A percentile compares a stretch with the other conserved stretches of the same genome.
phyloP scores from a whole-genome alignment of 2,888 invertebrate genomes.

The Parnassius smintheus region DNA sequence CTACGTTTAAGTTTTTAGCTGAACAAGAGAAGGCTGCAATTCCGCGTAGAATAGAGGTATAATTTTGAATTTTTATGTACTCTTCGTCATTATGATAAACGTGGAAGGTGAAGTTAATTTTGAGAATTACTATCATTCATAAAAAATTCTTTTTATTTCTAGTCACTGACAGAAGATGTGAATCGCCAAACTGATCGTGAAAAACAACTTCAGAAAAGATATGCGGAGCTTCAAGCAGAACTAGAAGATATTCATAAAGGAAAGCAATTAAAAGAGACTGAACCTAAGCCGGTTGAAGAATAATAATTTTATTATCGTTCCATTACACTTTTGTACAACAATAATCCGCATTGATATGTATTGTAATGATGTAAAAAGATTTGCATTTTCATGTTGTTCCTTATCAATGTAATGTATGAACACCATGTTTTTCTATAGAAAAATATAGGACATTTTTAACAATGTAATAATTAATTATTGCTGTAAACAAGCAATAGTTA shows the following conservation, averaged over 20 bases:
- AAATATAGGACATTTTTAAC: no score
- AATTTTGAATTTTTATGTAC: conserved; percentile 7
- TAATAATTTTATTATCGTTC: conserved; percentile 12
- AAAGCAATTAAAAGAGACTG: conserved; percentile 35
- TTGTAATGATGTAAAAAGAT: neutral
- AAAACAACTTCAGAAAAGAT: conserved; percentile 91
- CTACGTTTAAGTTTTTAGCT: conserved; percentile 94
- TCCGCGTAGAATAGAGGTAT: conserved; percentile 92
- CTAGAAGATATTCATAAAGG: conserved; percentile 71
- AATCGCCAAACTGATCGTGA: conserved; percentile 95
- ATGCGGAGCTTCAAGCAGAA: conserved; percentile 87
- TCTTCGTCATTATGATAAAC: neutral
- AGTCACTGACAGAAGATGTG: conserved; percentile 95
- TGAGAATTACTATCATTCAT: no score
- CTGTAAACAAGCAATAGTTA: no score
- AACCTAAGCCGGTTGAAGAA: conserved; percentile 17
- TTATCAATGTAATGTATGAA: no score
- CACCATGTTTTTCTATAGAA: no score
- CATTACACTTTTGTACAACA: conserved; percentile 10
- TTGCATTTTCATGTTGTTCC: neutral
- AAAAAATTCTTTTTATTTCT: conserved; percentile 26
- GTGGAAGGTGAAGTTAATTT: no score
- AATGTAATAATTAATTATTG: no score
- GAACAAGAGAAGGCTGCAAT: conserved; percentile 95
- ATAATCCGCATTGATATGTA: conserved; percentile 5